Conservation (phyloP, 2,797 vertebrate species). For the Tangara arthus region DNA sequence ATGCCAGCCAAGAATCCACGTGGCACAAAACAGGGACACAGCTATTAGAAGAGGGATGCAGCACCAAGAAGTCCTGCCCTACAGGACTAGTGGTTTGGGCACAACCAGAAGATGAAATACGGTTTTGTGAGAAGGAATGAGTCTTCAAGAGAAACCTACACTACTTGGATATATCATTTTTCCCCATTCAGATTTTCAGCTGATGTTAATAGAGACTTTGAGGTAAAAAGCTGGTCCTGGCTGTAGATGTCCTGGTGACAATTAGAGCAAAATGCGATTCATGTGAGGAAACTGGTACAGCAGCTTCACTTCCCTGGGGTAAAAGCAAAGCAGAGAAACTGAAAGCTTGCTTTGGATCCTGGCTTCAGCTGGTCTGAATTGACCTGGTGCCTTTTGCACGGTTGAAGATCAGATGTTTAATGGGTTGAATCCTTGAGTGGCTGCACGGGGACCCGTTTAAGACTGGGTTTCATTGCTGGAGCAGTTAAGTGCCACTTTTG, state of each 20-base stretch:
- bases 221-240: background rate
- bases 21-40: background rate
- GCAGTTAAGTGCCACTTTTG: background rate
- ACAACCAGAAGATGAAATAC: background rate
- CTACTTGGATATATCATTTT: background rate
- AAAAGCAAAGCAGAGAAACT: background rate
- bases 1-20: accelerated
- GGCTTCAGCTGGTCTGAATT: background rate
- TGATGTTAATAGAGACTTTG: background rate
- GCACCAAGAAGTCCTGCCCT: background rate
- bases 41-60: background rate
- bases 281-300: background rate
- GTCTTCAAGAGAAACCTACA: background rate
- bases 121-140: background rate
- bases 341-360: background rate
- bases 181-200: background rate
- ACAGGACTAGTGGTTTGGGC: background rate
- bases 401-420: conserved; percentile 4
- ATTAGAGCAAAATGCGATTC: background rate
- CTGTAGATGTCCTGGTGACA: background rate
- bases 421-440: background rate
- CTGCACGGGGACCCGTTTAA: background rate
- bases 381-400: background rate
- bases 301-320: background rate
- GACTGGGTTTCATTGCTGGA: background rate